Conservation (phyloP, 23 tunicate genomes). For the Ascidia mentula region DNA sequence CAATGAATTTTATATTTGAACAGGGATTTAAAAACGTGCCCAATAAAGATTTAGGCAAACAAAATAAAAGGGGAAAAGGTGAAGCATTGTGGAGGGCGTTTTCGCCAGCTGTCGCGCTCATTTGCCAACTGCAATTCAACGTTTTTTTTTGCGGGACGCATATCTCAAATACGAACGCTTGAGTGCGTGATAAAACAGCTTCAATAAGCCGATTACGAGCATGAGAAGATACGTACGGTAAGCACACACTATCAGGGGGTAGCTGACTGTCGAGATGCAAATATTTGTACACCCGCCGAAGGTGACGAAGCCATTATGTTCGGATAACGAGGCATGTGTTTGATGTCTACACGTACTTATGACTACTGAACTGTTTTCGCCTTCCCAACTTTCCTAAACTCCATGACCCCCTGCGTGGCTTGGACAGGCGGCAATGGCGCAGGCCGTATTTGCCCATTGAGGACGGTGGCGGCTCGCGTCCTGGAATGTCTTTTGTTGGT, state of each 20-base stretch:
- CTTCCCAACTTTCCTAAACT: not conserved
- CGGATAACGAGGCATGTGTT: not conserved
- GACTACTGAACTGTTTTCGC: not conserved
- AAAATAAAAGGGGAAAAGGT: too few species aligned
- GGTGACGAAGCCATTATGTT: conserved; percentile 6
- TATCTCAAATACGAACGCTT: too few species aligned
- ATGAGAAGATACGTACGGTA: conserved; percentile 6
- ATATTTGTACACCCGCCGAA: conserved; percentile 1
- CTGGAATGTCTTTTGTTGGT: not conserved
- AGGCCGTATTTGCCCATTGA: not conserved
- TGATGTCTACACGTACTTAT: not conserved
- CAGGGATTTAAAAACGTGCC: not conserved
- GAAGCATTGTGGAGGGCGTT: not conserved
- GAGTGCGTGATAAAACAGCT: not conserved
- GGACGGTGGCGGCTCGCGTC: not conserved
- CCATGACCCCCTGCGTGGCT: not conserved
- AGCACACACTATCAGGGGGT: conserved; percentile 9
- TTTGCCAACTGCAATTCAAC: not conserved
- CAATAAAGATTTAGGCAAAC: too few species aligned
- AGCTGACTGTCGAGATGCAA: not conserved
- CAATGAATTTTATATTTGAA: not conserved
- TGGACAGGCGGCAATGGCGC: not conserved
- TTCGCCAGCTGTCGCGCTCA: not conserved
- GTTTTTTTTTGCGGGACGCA: too few species aligned
- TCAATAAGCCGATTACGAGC: not conserved